phyloP scores from a whole-genome alignment of 2,113 vertebrate species.

The Datnioides undecimradiatus region DNA sequence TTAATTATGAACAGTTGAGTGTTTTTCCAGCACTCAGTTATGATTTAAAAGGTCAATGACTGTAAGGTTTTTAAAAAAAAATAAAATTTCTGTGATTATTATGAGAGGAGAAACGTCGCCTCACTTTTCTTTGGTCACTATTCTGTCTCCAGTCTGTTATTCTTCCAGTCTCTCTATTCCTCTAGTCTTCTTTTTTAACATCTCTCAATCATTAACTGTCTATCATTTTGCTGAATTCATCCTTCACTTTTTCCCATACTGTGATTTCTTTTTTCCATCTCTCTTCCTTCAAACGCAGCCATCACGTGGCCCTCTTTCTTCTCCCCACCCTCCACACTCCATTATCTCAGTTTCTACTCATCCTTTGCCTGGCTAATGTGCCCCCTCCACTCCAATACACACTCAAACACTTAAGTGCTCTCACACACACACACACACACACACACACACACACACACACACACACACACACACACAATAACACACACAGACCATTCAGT shows the following conservation, averaged over 20 bases:
- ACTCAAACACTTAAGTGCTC: constrained; percentile 38
- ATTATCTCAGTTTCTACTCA: constrained; percentile 61
- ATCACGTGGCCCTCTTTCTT: constrained; percentile 18
- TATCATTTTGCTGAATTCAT: constrained; percentile 21
- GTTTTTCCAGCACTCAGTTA: neutral
- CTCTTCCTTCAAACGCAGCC: constrained; percentile 1
- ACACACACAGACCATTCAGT: constrained; percentile 66
- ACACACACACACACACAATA: constrained; percentile 39
- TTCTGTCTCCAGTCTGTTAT: neutral
- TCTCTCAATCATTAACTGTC: neutral
- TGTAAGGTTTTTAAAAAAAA: neutral
- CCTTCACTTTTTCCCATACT: constrained; percentile 4
- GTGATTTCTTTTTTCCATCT: neutral
- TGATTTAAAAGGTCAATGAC: neutral
- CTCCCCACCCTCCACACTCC: constrained; percentile 12
- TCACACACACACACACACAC: neutral
- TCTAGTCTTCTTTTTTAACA: neutral
- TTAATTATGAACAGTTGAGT: neutral
- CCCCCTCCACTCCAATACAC: constrained; percentile 39
- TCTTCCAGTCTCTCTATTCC: neutral
- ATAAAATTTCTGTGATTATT: neutral
- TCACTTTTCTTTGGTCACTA: neutral
- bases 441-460: constrained; percentile 22
- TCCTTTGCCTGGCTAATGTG: constrained; percentile 60
- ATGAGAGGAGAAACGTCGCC: neutral